Conservation (phyloP, 2,888 invertebrate species). For the Synergus gifuensis region DNA sequence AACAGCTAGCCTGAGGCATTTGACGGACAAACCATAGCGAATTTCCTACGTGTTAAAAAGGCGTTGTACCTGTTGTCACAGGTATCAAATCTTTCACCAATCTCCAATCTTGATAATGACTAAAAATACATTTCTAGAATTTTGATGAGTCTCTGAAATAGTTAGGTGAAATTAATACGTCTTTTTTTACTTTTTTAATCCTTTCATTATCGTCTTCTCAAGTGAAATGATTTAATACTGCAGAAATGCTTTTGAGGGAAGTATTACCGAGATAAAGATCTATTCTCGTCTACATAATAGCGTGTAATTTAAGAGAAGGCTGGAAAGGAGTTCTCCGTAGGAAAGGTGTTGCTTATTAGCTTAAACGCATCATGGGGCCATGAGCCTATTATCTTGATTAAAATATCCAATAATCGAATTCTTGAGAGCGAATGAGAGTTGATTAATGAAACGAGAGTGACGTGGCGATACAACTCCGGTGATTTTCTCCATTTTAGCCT, state of each 20-base stretch:
- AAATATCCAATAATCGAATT: constrained; percentile 74
- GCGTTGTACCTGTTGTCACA: background rate
- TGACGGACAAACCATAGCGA: background rate
- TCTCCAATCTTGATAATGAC: background rate
- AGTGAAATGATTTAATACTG: background rate
- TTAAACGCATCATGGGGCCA: constrained; percentile 31
- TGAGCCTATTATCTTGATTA: constrained; percentile 70
- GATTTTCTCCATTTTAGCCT: constrained; percentile 63
- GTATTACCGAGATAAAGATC: background rate
- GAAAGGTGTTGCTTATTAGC: constrained; percentile 25
- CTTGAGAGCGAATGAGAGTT: constrained; percentile 63
- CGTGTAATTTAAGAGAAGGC: background rate
- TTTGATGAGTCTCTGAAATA: background rate
- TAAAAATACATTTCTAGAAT: background rate
- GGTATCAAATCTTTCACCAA: background rate
- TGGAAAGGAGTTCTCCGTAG: background rate
- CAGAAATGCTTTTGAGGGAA: background rate
- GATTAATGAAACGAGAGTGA: constrained; percentile 74
- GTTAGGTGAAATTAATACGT: too few relatives aligned
- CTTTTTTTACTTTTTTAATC: background rate
- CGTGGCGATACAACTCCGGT: constrained; percentile 66
- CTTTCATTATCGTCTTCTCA: background rate
- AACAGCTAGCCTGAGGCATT: background rate
- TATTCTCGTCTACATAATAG: background rate
- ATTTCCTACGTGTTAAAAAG: background rate